Evolutionary conservation across 1,140 invertebrate genomes (phyloP).

Genomic region (Meloidogyne chitwoodi): DNA sequence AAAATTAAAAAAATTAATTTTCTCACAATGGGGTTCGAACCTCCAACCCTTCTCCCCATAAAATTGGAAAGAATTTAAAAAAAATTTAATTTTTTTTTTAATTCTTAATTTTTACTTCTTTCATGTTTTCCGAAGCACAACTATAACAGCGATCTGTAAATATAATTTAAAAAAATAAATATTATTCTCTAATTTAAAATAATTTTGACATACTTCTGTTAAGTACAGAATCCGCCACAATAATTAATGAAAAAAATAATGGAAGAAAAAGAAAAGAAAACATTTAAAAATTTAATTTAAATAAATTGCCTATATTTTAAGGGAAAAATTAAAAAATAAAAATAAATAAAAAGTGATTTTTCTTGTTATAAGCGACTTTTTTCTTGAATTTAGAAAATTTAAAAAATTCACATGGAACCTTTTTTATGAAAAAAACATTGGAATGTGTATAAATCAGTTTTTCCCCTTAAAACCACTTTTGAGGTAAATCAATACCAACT

Average conservation of each 20-base stretch:
- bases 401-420: no score
- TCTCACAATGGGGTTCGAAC: no score
- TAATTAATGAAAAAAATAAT: not conserved
- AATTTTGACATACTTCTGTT: slow-evolving; percentile 13
- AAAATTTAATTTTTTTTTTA: not conserved
- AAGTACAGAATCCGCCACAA: not conserved
- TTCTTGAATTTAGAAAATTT: no score
- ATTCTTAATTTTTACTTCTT: slow-evolving; percentile 24
- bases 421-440: no score
- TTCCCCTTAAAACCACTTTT: no score
- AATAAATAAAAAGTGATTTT: no score
- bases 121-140: slow-evolving; percentile 46
- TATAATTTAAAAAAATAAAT: slow-evolving; percentile 1
- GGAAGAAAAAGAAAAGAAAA: not conserved
- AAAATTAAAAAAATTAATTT: not conserved
- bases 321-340: no score
- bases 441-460: no score
- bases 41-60: no score
- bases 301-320: not conserved
- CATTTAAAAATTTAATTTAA: not conserved
- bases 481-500: no score
- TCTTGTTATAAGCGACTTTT: no score
- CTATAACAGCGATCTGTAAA: slow-evolving; percentile 44
- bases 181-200: not conserved
- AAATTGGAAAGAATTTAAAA: no score